Evolutionary conservation across 2,797 vertebrate species (phyloP).

Genomic region (Phoeniculus purpureus): DNA sequence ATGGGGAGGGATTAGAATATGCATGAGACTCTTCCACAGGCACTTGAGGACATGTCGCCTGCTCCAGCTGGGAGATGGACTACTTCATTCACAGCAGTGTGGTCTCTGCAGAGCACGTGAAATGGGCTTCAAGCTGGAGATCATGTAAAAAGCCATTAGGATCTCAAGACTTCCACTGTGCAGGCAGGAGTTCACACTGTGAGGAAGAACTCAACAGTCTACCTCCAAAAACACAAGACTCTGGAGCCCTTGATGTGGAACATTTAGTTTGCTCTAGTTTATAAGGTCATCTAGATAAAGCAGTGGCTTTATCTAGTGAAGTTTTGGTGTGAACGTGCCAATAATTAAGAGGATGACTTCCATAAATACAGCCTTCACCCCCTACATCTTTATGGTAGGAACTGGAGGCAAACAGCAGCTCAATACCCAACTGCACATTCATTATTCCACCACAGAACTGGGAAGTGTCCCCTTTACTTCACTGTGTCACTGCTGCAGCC

Average conservation of each 20-base stretch:
- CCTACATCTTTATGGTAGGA: background rate
- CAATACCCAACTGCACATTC: background rate
- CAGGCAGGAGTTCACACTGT: background rate
- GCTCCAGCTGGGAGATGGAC: background rate
- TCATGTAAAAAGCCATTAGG: fast-evolving
- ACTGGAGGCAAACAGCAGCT: background rate
- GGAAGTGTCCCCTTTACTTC: background rate
- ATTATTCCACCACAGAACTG: background rate
- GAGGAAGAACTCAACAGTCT: background rate
- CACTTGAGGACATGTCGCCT: background rate
- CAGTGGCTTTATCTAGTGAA: background rate
- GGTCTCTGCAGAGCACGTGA: background rate
- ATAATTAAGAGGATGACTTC: background rate
- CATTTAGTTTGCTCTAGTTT: background rate
- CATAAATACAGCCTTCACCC: background rate
- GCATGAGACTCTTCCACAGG: background rate
- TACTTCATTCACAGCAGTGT: background rate
- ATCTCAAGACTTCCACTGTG: background rate
- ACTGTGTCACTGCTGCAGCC: background rate
- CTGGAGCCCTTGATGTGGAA: background rate
- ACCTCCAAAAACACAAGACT: background rate
- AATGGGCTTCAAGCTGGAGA: background rate
- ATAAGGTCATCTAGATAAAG: background rate
- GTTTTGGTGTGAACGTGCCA: background rate
- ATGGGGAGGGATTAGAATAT: background rate